Evolutionary conservation across 2,113 vertebrate genomes (phyloP).

Genomic region (Emydocephalus ijimae): DNA sequence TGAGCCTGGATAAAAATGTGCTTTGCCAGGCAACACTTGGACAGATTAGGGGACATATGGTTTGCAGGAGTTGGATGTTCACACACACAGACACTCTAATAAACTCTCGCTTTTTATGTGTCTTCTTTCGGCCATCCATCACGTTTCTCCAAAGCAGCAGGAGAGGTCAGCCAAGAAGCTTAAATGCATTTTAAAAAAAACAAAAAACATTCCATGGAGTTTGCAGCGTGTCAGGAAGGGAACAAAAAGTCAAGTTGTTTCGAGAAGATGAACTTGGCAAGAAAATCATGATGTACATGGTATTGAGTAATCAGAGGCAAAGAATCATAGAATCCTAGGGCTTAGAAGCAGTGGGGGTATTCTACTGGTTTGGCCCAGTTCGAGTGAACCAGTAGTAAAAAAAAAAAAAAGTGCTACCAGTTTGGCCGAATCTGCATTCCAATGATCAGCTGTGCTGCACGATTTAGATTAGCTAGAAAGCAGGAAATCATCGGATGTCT

Average conservation of each 20-base stretch:
- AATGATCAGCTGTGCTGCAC: too few species aligned
- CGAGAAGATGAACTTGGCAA: not conserved
- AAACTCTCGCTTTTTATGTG: conserved; percentile 55
- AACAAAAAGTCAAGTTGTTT: not conserved
- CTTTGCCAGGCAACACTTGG: conserved; percentile 60
- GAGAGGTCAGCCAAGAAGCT: conserved; percentile 60
- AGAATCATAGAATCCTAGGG: not conserved
- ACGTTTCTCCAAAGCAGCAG: conserved; percentile 65
- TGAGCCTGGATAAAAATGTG: conserved; percentile 40
- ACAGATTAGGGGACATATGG: conserved; percentile 75
- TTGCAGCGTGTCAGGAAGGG: not conserved
- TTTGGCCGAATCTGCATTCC: too few species aligned
- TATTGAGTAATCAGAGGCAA: not conserved
- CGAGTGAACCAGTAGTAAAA: too few species aligned
- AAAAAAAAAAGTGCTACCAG: too few species aligned
- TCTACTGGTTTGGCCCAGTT: too few species aligned
- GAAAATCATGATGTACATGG: not conserved
- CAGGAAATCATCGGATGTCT: too few species aligned
- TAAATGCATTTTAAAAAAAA: conserved; percentile 8
- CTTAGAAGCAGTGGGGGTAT: too few species aligned
- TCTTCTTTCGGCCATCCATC: conserved; percentile 66
- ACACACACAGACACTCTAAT: conserved; percentile 51
- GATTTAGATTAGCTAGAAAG: too few species aligned
- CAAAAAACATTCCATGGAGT: not conserved
- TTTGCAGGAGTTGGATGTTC: conserved; percentile 49